Evolutionary conservation across 2,888 invertebrate genomes (phyloP), one percentile per base, ranked within the genome.

Genomic region (Sabellastarte sp.): DNA sequence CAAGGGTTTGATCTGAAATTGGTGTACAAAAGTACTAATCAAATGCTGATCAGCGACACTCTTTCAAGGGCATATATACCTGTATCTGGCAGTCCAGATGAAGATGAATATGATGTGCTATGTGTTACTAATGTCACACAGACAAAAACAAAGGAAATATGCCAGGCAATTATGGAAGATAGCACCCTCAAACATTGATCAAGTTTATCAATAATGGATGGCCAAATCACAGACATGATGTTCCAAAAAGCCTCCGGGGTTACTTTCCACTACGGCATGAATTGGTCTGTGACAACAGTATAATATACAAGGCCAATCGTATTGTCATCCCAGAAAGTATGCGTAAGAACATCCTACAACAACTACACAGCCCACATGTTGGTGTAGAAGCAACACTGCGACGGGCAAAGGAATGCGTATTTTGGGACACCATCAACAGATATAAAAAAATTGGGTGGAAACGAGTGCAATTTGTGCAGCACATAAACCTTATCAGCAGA

Each of bases 41-140:
- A 72, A 29, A 66, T 70, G 65, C 52, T 60, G n/a, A 61, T 68
- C 10, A 66, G 64, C 3, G 72, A 74, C 41, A 61, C 64, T 3
- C 52, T 72, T 29, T 63, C 61, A 10, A 57, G 71, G 50, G 64
- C 70, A 20, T 61, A 61, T n/a, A 29, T 60, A 15, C 50, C 50
- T n/a, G n/a, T n/a, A n/a, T n/a, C n/a, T n/a, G n/a, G n/a, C n/a
- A n/a, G n/a, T n/a, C n/a, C n/a, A n/a, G n/a, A n/a, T n/a, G n/a
- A n/a, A n/a, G n/a, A n/a, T n/a, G n/a, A n/a, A n/a, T n/a, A n/a
- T n/a, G n/a, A n/a, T n/a, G n/a, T n/a, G n/a, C n/a, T n/a, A n/a
- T n/a, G n/a, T n/a, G n/a, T n/a, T n/a, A n/a, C n/a, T n/a, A n/a
- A n/a, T n/a, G n/a, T n/a, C n/a, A n/a, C n/a, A n/a, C n/a, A 41